Base-by-base conservation (phyloP, 2,113 vertebrate species). In the Phoenicopterus ruber region DNA sequence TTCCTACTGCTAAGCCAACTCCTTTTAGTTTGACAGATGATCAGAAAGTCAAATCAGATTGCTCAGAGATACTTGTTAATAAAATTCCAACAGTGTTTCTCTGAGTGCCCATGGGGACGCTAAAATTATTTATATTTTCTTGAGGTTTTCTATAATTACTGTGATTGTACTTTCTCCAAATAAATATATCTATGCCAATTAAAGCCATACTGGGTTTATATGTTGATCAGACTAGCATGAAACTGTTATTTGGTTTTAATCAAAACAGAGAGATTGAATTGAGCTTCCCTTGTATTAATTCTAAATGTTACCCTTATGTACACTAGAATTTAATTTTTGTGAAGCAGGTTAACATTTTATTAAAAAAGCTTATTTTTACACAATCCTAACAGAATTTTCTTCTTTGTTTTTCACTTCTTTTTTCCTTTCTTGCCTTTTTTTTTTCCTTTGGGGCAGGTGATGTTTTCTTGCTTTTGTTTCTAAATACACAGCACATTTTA, bases 41-140 rank as follows among this genome's bases (percentile, higher is more conserved):
- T 97, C 96, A 98, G 94, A 98, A 98, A 98, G 98, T 97, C 97
- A 98, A 98, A 98, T 97, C 80, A 96, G 86, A 97, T 94, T 96
- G 94, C 91, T 98, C 93, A 97, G 95, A 97, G 90, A 88, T 95
- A 94, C 94, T 92, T 97, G 91, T 94, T 98, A 97, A 98, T 97
- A 97, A 98, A 98, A 97, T 96, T 97, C 96, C 97, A 90, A 34
- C 31, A 55, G 92, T 91, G 94, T 83, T 97, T 92, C 72, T 97
- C 82, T 90, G 91, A 90, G 95, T 95, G 86, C 87, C 95, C 82
- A 76, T 29, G 55, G 95, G 92, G 96, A 97, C 1, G 29, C 62
- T 73, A 97, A 92, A 94, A 95, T 96, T 96, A 98, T 97, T 98
- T 97, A 77, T 94, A 95, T 95, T 98, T 98, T 87, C 96, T 96